phyloP scores from a whole-genome alignment of 1,140 invertebrate genomes.

The Magallana ariakensis region DNA sequence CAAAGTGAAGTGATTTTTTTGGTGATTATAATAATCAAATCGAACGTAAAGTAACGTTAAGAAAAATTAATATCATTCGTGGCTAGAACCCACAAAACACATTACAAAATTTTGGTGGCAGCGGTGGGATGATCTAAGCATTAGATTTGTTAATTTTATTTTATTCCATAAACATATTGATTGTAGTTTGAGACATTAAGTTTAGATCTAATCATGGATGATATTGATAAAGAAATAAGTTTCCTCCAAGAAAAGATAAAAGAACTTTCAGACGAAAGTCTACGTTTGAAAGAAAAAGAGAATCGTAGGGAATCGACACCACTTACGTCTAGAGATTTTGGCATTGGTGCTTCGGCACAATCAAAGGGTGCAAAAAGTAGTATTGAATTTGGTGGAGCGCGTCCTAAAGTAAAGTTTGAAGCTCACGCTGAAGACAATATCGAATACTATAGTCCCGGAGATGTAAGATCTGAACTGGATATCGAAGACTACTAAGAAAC shows the following conservation, averaged over 20 bases:
- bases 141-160: too few relatives aligned
- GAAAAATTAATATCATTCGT: too few relatives aligned
- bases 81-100: too few relatives aligned
- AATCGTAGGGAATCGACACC: neutral
- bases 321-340: neutral
- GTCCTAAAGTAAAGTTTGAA: neutral
- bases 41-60: too few relatives aligned
- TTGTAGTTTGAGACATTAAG: neutral
- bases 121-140: too few relatives aligned
- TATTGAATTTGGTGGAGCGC: neutral
- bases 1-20: too few relatives aligned
- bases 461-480: neutral
- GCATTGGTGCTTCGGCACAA: slow-evolving; percentile 18
- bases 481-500: neutral
- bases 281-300: neutral
- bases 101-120: too few relatives aligned
- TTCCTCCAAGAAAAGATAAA: neutral
- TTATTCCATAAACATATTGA: too few relatives aligned
- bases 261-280: neutral
- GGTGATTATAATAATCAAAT: too few relatives aligned
- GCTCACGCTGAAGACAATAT: too few relatives aligned
- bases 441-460: neutral
- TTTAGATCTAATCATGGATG: neutral
- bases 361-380: neutral
- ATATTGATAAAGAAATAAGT: slow-evolving; percentile 21